Base-by-base conservation (phyloP, 1,140 invertebrate species). In the Drosophila funebris region DNA sequence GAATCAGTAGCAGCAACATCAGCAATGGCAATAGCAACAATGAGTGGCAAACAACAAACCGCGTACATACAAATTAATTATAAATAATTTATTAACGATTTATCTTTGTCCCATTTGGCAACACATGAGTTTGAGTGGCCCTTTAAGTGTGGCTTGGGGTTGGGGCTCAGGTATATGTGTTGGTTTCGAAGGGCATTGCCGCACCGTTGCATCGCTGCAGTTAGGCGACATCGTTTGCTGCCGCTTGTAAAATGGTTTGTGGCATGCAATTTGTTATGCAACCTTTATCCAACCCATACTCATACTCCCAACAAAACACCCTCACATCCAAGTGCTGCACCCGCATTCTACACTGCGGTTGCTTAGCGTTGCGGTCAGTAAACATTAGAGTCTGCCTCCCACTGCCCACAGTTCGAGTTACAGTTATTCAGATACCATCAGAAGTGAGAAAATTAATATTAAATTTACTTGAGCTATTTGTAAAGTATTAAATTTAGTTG, bases 71-170 rank as follows among this genome's bases (percentile, higher is more conserved):
- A 83, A 88, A 88, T 88, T 88, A 88, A 88, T 88, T 88, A 88
- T 88, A 88, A 88, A 88, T 88, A 88, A 88, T 88, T 88, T 88
- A 88, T 88, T 89, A 89, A 88, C 78, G 84, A 88, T 88, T 88
- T 88, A 88, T 88, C 83, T 89, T 79, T 88, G 83, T 87, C 78
- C 75, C 66, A 73, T 66, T 77, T 73, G 70, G 73, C 82, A 72
- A 68, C 74, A 85, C 83, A 87, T 82, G 71, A 75, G 81, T 71
- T 78, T 81, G 69, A 69, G 78, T 52, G 54, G 27, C 20, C 18
- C 43, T 24, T 13, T 63, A 57, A 27, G 22, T 52, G 48, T 33
- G 48, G 37, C 39, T 27, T 76, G 50, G 57, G 48, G 5, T 22
- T 50, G 18, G n/a, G n/a, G 24, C 22, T 31, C 66, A 43, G 50